Conservation (phyloP, 2,113 vertebrate genomes). For the Rattus rattus region DNA sequence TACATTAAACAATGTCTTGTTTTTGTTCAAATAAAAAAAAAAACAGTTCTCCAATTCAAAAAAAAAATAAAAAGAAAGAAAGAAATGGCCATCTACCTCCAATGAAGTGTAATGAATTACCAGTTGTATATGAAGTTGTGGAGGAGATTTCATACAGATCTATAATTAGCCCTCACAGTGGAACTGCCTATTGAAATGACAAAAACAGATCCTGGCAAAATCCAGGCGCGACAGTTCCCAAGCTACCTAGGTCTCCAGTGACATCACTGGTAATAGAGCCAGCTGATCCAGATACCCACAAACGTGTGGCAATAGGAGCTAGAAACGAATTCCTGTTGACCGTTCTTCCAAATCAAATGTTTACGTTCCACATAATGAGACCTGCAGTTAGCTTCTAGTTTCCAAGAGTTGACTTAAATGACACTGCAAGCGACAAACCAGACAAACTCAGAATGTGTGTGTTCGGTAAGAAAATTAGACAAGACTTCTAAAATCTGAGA, state of each 20-base stretch:
- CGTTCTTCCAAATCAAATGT: background rate
- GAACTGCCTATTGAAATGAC: background rate
- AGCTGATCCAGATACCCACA: background rate
- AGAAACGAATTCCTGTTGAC: background rate
- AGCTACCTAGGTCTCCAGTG: background rate
- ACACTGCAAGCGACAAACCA: background rate
- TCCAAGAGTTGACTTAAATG: background rate
- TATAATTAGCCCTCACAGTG: background rate
- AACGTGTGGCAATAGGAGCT: background rate
- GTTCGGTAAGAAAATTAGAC: background rate
- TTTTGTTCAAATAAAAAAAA: too few relatives aligned
- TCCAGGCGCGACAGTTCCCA: background rate
- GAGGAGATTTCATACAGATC: background rate
- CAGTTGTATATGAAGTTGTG: background rate
- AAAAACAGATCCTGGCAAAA: background rate
- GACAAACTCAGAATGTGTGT: background rate
- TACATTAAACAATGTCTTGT: too few relatives aligned
- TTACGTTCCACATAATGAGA: background rate
- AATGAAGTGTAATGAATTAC: background rate
- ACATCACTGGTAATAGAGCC: background rate
- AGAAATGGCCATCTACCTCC: background rate
- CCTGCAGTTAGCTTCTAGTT: background rate
- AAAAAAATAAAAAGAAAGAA: too few relatives aligned
- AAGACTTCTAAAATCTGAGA: background rate
- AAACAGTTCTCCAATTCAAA: too few relatives aligned